Conservation (phyloP, 2,113 vertebrate species). For the Crypturellus undulatus region DNA sequence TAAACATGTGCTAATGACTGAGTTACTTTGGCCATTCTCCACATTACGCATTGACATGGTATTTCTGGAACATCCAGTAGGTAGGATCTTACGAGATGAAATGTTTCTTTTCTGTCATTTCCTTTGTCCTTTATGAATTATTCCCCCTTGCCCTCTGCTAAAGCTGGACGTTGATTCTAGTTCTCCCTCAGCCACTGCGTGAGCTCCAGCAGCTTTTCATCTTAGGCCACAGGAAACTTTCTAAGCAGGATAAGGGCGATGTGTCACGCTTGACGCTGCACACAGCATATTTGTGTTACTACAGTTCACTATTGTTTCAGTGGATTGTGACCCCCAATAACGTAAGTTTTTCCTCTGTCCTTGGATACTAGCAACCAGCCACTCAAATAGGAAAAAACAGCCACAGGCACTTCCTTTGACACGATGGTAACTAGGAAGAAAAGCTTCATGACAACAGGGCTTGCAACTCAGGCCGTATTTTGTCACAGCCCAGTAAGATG, state of each 20-base stretch:
- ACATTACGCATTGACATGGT: neutral
- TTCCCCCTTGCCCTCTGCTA: neutral
- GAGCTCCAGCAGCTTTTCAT: slow-evolving; percentile 27
- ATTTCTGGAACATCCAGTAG: slow-evolving; percentile 13
- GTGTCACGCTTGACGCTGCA: slow-evolving; percentile 4
- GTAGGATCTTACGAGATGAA: neutral
- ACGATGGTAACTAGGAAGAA: slow-evolving; percentile 27
- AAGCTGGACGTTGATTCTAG: slow-evolving; percentile 20
- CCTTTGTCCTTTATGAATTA: neutral
- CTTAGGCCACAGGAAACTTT: slow-evolving; percentile 48
- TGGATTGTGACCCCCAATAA: slow-evolving; percentile 33
- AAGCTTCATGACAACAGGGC: slow-evolving; percentile 4
- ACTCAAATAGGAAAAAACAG: slow-evolving; percentile 76
- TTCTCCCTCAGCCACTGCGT: neutral
- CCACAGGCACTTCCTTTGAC: slow-evolving; percentile 63
- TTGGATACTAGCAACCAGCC: slow-evolving; percentile 52
- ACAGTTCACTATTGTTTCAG: slow-evolving; percentile 47
- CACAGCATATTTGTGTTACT: slow-evolving; percentile 32
- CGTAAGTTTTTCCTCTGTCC: slow-evolving; percentile 70
- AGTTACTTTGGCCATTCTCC: neutral
- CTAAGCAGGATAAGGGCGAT: neutral
- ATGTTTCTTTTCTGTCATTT: neutral
- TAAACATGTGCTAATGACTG: neutral
- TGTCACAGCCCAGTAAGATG: neutral
- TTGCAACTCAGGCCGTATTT: neutral